Evolutionary conservation across 1,140 invertebrate genomes (phyloP), one percentile per base, ranked within the genome.

Genomic region (Rhyzopertha dominica): DNA sequence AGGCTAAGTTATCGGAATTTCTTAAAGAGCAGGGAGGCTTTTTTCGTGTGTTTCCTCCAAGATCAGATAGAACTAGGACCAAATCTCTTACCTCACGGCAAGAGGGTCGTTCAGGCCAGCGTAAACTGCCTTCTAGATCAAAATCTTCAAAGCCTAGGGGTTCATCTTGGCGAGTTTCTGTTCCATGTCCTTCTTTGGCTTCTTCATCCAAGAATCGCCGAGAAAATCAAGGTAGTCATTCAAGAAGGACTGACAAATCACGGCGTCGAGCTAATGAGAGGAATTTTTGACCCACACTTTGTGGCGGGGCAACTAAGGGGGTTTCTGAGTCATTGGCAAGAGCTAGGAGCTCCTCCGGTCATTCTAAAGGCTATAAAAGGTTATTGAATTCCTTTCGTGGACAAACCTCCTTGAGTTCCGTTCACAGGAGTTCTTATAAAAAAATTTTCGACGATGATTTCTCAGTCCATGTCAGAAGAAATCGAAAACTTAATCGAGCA

Each of bases 361-460:
- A 13, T 32, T 14, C 16, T 32, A 32, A 32, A 32, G 7, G 8
- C 31, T 7, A 32, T 32, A 32, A 32, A 32, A 32, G 31, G 31
- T 8, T 32, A 32, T 13, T 32, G 9, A 7, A 32, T 32, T 32
- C 31, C 31, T 8, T 32, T 32, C 16, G 14, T 32, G 16, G 16
- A 32, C 7, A 32, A 32, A 14, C 31, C 31, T 8, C 31, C 31
- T 8, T 14, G 7, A 8, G 13, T 32, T 10, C 14, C 31, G 14
- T 32, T 32, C 31, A 26, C 24, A n/a, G n/a, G n/a, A 8, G 49
- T 8, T 7, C 31, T 10, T 7, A 13, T 10, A 10, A 8, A 32
- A 13, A 8, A 32, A 14, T 32, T 32, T 7, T 10, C 8, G 16
- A 32, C 31, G 16, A 32, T 10, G 14, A 8, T 32, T 7, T 32